Evolutionary conservation across 1,140 invertebrate genomes (phyloP), one percentile per base, ranked within the genome.

Genomic region (Cylas formicarius): DNA sequence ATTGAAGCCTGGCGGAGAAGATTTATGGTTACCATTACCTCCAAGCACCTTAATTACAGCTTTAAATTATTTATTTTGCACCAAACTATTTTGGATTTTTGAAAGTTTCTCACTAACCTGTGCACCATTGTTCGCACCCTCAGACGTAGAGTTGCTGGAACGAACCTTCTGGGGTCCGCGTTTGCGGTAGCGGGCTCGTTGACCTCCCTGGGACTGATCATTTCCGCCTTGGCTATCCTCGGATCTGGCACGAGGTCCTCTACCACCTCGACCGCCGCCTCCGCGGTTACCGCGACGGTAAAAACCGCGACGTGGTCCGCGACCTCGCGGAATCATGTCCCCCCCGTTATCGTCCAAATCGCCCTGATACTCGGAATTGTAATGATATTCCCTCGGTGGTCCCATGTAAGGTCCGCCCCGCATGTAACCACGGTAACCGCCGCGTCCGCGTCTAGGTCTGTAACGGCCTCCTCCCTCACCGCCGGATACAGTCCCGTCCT

Each of bases 251-350:
- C 70, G 75, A 50, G 73, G 75, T 40, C 72, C 71, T 37, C 68
- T 71, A 52, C 71, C 67, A n/a, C 70, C 68, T 48, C 56, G 70
- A n/a, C 72, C 70, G 52, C 73, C 66, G 42, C 74, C 73, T 38
- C 75, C 73, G 42, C 75, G 73, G 60, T 71, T 74, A 52, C 77
- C 74, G 32, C 78, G 74, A 44, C 78, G 75, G 69, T 76, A 81
- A 64, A 75, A 81, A 44, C 79, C 73, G 54, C 79, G 72, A 48
- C 74, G 71, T 24, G 73, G 67, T 39, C 72, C 69, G 42, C 72
- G 68, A 18, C 72, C 66, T 35, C 70, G 70, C 61, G 38, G n/a
- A n/a, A 59, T 61, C 44, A 38, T 44, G 44, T 60, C 66, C 50
- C 64, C 70, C 37, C 57, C 60, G 45, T 64, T 67, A 10, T 67